These are phyloP conservation scores for Nyctibius bracteatus DNA, from an alignment of 2,113 vertebrate genomes.

Conservation along the genomic window DNA sequence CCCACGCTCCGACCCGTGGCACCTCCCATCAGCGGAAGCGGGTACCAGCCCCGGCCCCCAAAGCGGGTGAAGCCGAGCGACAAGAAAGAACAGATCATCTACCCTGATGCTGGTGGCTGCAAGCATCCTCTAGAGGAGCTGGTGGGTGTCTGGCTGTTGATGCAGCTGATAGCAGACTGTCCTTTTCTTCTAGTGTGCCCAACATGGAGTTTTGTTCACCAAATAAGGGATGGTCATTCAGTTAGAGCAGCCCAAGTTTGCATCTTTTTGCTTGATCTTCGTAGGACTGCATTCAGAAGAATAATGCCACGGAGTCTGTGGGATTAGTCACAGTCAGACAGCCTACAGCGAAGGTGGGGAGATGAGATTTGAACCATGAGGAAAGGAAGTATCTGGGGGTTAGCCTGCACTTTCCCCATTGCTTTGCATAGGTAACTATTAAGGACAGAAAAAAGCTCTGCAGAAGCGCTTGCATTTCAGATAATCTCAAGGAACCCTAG, in stretches of 20 bases:
- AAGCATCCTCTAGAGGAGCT: conserved; percentile 67
- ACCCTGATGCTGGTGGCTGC: conserved; percentile 83
- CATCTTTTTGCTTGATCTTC: not conserved
- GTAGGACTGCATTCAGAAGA: not conserved
- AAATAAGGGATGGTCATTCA: rapidly evolving
- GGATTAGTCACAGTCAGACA: not conserved
- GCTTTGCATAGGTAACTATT: not conserved
- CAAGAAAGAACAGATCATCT: not conserved
- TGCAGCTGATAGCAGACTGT: not conserved
- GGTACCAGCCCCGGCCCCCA: conserved; percentile 76
- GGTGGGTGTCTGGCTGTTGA: conserved; percentile 62
- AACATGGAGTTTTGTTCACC: rapidly evolving
- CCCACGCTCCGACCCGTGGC: conserved; percentile 48
- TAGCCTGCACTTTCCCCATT: not conserved
- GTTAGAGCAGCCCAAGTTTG: not conserved
- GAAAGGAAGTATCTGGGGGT: not conserved
- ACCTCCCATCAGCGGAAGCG: conserved; percentile 62
- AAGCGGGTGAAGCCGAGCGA: rapidly evolving
- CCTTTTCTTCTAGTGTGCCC: not conserved
- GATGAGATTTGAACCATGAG: not conserved
- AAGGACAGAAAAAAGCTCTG: not conserved
- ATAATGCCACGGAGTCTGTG: not conserved
- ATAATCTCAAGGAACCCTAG: not conserved
- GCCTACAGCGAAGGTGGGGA: not conserved
- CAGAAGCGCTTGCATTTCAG: not conserved